Conservation (phyloP, 1,140 invertebrate genomes). For the Drosophila setifemur region DNA sequence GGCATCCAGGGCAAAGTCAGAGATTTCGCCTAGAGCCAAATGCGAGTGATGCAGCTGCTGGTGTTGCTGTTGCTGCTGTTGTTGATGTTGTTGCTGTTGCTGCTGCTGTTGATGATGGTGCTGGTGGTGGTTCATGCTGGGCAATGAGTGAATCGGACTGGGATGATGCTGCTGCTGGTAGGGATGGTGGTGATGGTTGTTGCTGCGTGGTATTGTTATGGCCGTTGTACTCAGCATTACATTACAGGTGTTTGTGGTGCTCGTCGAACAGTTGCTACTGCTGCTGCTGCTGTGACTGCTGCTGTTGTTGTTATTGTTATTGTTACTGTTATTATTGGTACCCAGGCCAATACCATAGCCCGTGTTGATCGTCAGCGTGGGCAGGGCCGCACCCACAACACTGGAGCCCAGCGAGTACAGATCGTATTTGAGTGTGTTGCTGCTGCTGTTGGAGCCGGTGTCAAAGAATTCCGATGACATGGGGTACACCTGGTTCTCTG, state of each 20-base stretch:
- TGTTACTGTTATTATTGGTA: slow-evolving; percentile 19
- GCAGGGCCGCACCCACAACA: slow-evolving; percentile 55
- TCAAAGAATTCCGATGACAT: slow-evolving; percentile 82
- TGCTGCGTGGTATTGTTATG: slow-evolving; percentile 80
- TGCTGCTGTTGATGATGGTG: slow-evolving; percentile 53
- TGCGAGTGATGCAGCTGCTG: slow-evolving; percentile 38
- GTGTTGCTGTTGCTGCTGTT: slow-evolving; percentile 27
- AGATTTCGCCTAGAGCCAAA: slow-evolving; percentile 62
- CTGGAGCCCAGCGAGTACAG: slow-evolving; percentile 62
- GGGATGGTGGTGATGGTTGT: slow-evolving; percentile 65
- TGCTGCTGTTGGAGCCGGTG: slow-evolving; percentile 79
- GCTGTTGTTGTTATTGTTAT: slow-evolving; percentile 21
- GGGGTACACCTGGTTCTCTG: slow-evolving; percentile 80
- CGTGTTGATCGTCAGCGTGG: slow-evolving; percentile 63
- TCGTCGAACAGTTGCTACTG: slow-evolving; percentile 32
- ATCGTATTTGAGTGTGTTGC: slow-evolving; percentile 77
- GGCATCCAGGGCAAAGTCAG: slow-evolving; percentile 72
- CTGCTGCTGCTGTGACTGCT: slow-evolving; percentile 22
- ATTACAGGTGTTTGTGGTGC: slow-evolving; percentile 66
- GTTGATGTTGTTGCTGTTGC: slow-evolving; percentile 47
- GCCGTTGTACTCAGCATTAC: slow-evolving; percentile 78
- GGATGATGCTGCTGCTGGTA: slow-evolving; percentile 62
- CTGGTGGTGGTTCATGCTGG: slow-evolving; percentile 61
- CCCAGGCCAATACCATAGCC: slow-evolving; percentile 44
- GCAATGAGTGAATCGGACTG: slow-evolving; percentile 62